A percentile compares a stretch with the other conserved stretches of the same genome.
These are phyloP conservation scores for Semaprochilodus insignis DNA, from an alignment of 2,797 vertebrate genomes.

Conservation along the genomic window DNA sequence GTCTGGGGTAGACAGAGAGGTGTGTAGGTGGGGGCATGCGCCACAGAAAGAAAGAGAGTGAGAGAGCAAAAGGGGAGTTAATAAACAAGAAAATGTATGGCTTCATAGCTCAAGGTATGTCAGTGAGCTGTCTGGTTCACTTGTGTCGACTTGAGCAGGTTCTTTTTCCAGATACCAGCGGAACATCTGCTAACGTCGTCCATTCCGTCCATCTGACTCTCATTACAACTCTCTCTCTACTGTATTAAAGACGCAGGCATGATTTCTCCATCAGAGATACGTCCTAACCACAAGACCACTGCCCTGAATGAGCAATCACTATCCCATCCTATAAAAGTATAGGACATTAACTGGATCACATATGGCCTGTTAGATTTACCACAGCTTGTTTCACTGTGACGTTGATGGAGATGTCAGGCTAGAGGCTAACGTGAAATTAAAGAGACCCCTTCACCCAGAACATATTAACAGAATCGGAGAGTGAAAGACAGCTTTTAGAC, in stretches of 20 bases:
- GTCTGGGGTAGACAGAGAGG: background rate
- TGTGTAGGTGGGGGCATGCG: slow-evolving; percentile 2
- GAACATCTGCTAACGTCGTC: slow-evolving; percentile 56
- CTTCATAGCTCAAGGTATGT: slow-evolving; percentile 2
- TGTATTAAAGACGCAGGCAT: slow-evolving; percentile 54
- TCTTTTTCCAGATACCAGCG: slow-evolving; percentile 36
- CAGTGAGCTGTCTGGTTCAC: slow-evolving; percentile 27
- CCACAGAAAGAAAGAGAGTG: background rate
- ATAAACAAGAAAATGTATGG: slow-evolving; percentile 7
- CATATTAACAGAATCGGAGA: background rate
- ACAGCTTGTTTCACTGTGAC: slow-evolving; percentile 27
- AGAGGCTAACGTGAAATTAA: slow-evolving; percentile 24
- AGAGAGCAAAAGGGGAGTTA: background rate
- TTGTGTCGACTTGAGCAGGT: background rate
- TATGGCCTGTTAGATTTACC: slow-evolving; percentile 37
- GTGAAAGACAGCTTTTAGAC: background rate
- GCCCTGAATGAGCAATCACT: slow-evolving; percentile 39
- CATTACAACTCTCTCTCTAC: slow-evolving; percentile 37
- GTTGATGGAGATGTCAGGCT: slow-evolving; percentile 34
- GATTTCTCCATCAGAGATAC: slow-evolving; percentile 54
- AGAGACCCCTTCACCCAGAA: slow-evolving; percentile 11
- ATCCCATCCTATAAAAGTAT: slow-evolving; percentile 23
- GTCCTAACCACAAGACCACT: slow-evolving; percentile 28
- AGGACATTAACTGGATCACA: slow-evolving; percentile 22
- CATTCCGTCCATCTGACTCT: slow-evolving; percentile 40